These are phyloP conservation scores for Drosophila greeni DNA, from an alignment of 2,888 invertebrate genomes.

Conservation along the genomic window DNA sequence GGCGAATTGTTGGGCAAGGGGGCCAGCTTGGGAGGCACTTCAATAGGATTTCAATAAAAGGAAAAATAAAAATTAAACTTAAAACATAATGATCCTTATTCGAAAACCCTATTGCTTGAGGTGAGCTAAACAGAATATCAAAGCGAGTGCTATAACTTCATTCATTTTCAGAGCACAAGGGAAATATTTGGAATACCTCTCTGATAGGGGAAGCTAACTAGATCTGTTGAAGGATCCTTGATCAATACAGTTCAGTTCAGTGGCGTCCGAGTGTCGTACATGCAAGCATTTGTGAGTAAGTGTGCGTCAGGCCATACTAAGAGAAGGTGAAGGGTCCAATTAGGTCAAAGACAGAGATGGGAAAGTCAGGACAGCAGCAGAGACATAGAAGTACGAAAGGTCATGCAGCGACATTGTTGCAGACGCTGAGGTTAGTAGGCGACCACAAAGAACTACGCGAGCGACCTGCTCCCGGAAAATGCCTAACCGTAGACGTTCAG, in stretches of 20 bases:
- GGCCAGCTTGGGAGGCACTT: constrained; percentile 84
- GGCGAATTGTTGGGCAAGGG: constrained; percentile 83
- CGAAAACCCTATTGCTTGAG: background rate
- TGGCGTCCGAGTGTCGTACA: constrained; percentile 43
- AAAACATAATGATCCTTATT: constrained; percentile 24
- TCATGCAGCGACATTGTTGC: constrained; percentile 55
- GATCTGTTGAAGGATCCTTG: background rate
- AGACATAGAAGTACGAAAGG: constrained; percentile 22
- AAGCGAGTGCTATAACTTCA: too few species aligned
- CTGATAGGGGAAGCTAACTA: background rate
- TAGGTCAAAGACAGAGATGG: constrained; percentile 12
- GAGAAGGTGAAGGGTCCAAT: constrained; percentile 24
- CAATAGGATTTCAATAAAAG: background rate
- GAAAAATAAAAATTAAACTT: constrained; percentile 32
- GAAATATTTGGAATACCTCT: background rate
- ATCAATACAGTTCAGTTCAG: constrained; percentile 5
- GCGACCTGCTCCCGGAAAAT: constrained; percentile 1
- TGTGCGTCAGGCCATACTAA: constrained; percentile 22
- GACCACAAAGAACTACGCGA: constrained; percentile 47
- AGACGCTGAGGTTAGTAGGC: constrained; percentile 58
- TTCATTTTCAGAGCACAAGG: background rate
- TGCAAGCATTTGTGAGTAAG: constrained; percentile 50
- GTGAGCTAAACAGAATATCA: background rate
- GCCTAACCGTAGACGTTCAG: constrained; percentile 86
- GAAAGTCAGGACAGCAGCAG: constrained; percentile 21